Base-by-base conservation (phyloP, 2,888 invertebrate species). In the Orthosia incerta region DNA sequence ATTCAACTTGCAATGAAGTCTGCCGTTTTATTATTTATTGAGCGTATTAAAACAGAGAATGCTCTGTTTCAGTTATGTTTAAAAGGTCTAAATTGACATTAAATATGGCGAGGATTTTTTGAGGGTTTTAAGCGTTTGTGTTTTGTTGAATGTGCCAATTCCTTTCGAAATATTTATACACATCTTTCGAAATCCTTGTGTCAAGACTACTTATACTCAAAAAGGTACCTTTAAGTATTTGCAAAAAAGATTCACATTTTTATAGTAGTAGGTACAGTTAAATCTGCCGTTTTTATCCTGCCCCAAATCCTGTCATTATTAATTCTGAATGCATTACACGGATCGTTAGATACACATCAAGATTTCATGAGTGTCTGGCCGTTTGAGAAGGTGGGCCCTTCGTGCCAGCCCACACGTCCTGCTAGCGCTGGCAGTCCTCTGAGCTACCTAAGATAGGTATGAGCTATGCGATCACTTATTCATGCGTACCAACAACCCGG, bases 1-100 rank as follows among this genome's bases (percentile, higher is more conserved):
- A 95, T 94, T 95, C 95, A 93, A 94, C 92, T 94, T 93, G 93
- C 94, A 93, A 88, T 91, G 93, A 94, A 93, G 92, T 93, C 92
- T 90, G 92, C 90, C 85, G 91, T 91, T 94, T 89, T 94, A 94
- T 93, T 94, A 95, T 95, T 95, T 94, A 95, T 93, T 82, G 86
- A 82, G 78, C 71, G 77, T 85, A 93, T 92, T 92, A 92, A 92
- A 90, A 87, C 89, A 87, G 79, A 86, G 83, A 87, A 88, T 86
- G 87, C 86, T 88, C 82, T 89, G 91, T 91, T 83, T 74, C 76
- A 76, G 83, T 79, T 82, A 78, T 83, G 77, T 85, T 71, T 76
- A 77, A 85, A 83, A 78, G 71, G 72, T 82, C 71, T 80, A 82
- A 86, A 83, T 81, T 78, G 69, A 59, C 73, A 79, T 76, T 78